Evolutionary conservation across 2,113 vertebrate species (phyloP).

Genomic region (Dromiciops gliroides): DNA sequence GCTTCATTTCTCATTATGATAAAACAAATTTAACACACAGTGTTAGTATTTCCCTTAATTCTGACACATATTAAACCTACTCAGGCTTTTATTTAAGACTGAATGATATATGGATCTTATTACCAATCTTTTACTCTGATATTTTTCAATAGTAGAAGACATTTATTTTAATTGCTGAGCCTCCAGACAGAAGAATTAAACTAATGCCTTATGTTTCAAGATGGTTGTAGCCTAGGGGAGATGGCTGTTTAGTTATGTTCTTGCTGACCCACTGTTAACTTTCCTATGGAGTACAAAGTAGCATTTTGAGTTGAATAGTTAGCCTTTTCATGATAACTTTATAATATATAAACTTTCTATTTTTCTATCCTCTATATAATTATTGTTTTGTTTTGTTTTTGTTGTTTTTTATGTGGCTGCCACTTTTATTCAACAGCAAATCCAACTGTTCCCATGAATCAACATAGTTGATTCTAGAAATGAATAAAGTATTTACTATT

Average conservation of each 20-base stretch:
- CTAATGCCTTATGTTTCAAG: background rate
- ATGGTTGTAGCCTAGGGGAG: background rate
- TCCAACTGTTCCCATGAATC: background rate
- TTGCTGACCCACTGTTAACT: background rate
- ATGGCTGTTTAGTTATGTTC: background rate
- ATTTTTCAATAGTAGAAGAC: background rate
- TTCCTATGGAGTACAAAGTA: background rate
- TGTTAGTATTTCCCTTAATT: background rate
- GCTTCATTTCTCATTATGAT: background rate
- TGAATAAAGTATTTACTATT: background rate
- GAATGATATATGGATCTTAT: background rate
- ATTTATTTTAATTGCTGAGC: background rate
- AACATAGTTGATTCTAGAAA: background rate
- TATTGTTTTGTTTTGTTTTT: too few species aligned
- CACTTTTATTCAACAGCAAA: background rate
- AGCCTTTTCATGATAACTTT: background rate
- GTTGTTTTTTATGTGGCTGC: background rate
- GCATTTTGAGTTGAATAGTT: background rate
- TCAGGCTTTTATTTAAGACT: background rate
- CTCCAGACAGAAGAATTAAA: background rate
- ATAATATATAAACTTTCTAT: background rate
- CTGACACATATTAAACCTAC: background rate
- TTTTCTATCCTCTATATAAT: background rate
- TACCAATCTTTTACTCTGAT: background rate
- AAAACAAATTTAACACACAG: background rate